phyloP scores from a whole-genome alignment of 2,797 vertebrate genomes.

The Crypturellus tataupa region DNA sequence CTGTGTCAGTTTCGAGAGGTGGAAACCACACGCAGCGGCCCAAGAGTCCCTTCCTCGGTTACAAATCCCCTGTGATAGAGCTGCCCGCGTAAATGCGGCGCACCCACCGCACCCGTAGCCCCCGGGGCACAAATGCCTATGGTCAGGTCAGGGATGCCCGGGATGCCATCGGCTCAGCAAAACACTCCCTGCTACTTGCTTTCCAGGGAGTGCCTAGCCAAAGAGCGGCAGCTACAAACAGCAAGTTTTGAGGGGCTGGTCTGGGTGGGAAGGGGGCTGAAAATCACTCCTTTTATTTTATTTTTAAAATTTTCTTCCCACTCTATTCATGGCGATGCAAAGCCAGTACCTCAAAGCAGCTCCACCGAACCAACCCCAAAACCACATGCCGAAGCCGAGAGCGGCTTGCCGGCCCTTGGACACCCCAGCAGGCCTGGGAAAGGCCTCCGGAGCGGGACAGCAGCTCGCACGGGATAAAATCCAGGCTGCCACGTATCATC shows the following conservation, averaged over 20 bases:
- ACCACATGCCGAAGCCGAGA: rapidly evolving
- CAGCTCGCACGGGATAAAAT: neutral
- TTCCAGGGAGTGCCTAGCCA: neutral
- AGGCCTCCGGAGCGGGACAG: neutral
- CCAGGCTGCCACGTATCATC: constrained; percentile 62
- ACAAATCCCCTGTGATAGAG: neutral
- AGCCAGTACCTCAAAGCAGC: neutral
- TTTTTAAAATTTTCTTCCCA: neutral
- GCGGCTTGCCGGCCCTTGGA: neutral
- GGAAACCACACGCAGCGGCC: constrained; percentile 33
- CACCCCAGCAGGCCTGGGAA: neutral
- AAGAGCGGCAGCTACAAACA: neutral
- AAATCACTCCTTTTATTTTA: neutral
- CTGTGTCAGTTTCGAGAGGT: rapidly evolving
- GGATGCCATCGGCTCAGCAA: rapidly evolving
- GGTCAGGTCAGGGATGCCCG: neutral
- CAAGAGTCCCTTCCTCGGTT: neutral
- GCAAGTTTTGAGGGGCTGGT: rapidly evolving
- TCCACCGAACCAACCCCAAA: neutral
- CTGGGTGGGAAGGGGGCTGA: rapidly evolving
- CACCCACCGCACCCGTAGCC: neutral
- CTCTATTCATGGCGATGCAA: neutral
- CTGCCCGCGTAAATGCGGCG: neutral
- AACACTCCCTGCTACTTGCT: rapidly evolving
- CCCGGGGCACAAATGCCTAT: rapidly evolving